Conservation (phyloP, 2,797 vertebrate species). For the Peromyscus attwateri region DNA sequence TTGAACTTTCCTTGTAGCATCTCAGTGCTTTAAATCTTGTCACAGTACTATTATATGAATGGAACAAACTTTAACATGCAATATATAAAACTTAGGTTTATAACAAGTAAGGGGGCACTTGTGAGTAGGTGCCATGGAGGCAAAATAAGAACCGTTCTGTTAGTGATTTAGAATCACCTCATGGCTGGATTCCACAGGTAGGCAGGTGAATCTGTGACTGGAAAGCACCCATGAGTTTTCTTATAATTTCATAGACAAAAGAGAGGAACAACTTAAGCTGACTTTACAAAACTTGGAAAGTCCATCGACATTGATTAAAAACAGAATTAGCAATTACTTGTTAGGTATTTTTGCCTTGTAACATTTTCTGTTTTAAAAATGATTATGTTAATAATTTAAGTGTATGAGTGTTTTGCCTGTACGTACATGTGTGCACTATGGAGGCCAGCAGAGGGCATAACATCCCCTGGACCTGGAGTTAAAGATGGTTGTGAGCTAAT, state of each 20-base stretch:
- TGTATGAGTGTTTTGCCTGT: neutral
- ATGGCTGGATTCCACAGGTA: neutral
- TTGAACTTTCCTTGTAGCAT: neutral
- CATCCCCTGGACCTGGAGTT: neutral
- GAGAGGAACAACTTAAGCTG: neutral
- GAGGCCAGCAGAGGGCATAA: neutral
- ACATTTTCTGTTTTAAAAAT: neutral
- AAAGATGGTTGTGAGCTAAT: neutral
- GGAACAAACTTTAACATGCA: neutral
- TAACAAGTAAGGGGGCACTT: too few species aligned
- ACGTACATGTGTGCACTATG: neutral
- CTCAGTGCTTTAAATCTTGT: slow-evolving; percentile 37
- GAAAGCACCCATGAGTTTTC: neutral
- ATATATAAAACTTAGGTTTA: neutral
- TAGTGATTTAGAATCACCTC: neutral
- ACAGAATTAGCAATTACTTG: slow-evolving; percentile 39
- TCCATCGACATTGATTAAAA: neutral
- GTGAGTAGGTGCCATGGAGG: neutral
- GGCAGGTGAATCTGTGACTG: neutral
- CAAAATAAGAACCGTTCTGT: neutral
- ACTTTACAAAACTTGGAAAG: slow-evolving; percentile 56
- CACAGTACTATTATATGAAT: neutral
- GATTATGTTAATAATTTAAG: neutral
- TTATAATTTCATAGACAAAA: neutral
- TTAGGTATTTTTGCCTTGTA: slow-evolving; percentile 54